phyloP scores from a whole-genome alignment of 2,113 vertebrate species.

The Nesogale talazaci region DNA sequence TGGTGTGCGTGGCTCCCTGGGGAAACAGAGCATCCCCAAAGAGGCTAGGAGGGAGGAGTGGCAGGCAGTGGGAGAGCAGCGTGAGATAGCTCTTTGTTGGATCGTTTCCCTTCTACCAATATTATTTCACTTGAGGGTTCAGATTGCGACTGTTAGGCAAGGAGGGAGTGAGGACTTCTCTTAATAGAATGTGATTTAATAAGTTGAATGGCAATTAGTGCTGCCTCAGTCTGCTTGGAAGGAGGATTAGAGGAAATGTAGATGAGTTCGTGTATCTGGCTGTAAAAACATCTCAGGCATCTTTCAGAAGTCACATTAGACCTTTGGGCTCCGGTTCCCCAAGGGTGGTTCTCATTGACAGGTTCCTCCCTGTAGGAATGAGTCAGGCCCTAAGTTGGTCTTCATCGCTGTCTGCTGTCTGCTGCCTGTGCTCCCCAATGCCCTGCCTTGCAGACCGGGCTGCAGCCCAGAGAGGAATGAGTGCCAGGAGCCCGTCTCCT shows the following conservation, averaged over 20 bases:
- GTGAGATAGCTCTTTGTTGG: background rate
- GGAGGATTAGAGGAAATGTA: background rate
- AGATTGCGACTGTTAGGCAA: background rate
- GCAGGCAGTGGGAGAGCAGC: background rate
- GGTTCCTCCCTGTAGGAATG: slow-evolving; percentile 35
- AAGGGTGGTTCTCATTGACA: slow-evolving; percentile 56
- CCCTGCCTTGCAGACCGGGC: background rate
- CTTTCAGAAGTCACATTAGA: slow-evolving; percentile 54
- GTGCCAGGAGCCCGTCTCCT: background rate
- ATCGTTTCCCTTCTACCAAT: background rate
- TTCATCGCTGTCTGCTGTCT: slow-evolving; percentile 7
- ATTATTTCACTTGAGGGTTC: slow-evolving; percentile 6
- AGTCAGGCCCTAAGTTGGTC: slow-evolving; percentile 46
- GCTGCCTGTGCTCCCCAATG: slow-evolving; percentile 7
- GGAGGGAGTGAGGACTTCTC: slow-evolving; percentile 18
- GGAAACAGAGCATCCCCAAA: background rate
- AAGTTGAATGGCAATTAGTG: background rate
- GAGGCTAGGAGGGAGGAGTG: background rate
- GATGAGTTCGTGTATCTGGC: background rate
- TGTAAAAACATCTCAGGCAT: background rate
- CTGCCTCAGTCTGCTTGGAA: slow-evolving; percentile 57
- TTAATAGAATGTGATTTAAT: background rate
- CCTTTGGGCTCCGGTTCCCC: background rate
- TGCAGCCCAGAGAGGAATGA: background rate
- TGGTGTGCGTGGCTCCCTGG: background rate